Evolutionary conservation across 2,888 invertebrate genomes (phyloP), one percentile per base, ranked within the genome.

Genomic region (Gari tellinella): DNA sequence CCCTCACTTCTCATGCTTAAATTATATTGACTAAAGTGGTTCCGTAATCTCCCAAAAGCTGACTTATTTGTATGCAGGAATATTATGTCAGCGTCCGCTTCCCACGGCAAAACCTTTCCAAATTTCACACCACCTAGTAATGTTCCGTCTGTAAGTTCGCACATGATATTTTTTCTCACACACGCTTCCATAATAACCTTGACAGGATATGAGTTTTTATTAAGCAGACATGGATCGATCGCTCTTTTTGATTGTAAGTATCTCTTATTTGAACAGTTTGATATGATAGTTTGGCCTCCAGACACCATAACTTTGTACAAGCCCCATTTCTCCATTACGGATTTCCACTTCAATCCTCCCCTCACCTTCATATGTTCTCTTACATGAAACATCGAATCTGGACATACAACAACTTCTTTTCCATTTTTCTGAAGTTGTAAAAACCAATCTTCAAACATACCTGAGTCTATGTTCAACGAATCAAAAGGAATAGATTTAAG

Each of bases 111-210:
- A n/a, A n/a, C n/a, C n/a, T n/a, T n/a, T n/a, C n/a, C n/a, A n/a
- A 91, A 81, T 69, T 91, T 91, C n/a, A 90, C 88, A 17, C 91
- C 90, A 15, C 91, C 90, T 5, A 91, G 73, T 7, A 85, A 48
- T 3, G 88, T 86, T 2, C 90, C 91, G 17, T 89, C 85, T 40
- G 86, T 84, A 15, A 90, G 65, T 60, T 90, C 88, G 72, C 89
- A 90, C 8, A 82, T 57, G 5, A 88, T 72, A 10, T 78, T 77
- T 7, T 74, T 26, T n/a, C 81, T 65, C 15, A 81, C 64, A 31
- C 87, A 84, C 10, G 81, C 76, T 23, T 76, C 75, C 60, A 89
- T 74, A 2, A 85, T 66, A 43, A 75, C 75, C 15, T 86, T 77
- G 0, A 86, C 80, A 21, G 75, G 51, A 10, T 69, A 48, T 7